These are phyloP conservation scores for Drosophila formosana DNA, from an alignment of 2,888 invertebrate genomes.

Conservation along the genomic window DNA sequence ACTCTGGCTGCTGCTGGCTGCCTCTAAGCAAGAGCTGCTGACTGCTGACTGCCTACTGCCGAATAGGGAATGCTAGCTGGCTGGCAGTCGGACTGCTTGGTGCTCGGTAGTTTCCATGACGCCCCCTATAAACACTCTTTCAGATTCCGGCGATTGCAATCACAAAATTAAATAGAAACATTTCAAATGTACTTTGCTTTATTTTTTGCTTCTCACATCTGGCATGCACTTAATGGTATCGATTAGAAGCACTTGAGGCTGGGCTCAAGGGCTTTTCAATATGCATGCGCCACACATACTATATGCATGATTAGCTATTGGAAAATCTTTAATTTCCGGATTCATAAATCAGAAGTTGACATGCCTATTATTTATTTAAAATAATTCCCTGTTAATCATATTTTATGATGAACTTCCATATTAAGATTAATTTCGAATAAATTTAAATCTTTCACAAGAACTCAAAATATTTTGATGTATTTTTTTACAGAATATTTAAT, in stretches of 20 bases:
- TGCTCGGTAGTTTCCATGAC: slow-evolving; percentile 54
- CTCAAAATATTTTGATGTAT: too few species aligned
- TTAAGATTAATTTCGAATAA: not conserved
- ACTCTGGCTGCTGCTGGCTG: slow-evolving; percentile 32
- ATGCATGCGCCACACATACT: not conserved
- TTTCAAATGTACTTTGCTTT: not conserved
- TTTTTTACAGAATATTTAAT: too few species aligned
- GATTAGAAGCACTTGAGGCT: not conserved
- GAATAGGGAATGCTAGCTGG: slow-evolving; percentile 5
- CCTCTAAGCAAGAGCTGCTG: not conserved
- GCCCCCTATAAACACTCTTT: slow-evolving; percentile 54
- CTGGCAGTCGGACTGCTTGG: not conserved
- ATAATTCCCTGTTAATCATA: too few species aligned
- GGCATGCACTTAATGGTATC: slow-evolving; percentile 1
- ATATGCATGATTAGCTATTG: not conserved
- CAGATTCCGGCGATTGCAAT: slow-evolving; percentile 46
- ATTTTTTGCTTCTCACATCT: slow-evolving; percentile 5
- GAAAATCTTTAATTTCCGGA: not conserved
- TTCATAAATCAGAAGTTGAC: too few species aligned
- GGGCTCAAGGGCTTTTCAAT: slow-evolving; percentile 1
- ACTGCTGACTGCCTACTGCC: not conserved
- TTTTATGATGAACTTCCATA: too few species aligned
- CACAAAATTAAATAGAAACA: slow-evolving; percentile 19
- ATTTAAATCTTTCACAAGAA: not conserved
- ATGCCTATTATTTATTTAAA: too few species aligned